Conservation (phyloP, 2,113 vertebrate genomes). For the Phrynosoma platyrhinos region DNA sequence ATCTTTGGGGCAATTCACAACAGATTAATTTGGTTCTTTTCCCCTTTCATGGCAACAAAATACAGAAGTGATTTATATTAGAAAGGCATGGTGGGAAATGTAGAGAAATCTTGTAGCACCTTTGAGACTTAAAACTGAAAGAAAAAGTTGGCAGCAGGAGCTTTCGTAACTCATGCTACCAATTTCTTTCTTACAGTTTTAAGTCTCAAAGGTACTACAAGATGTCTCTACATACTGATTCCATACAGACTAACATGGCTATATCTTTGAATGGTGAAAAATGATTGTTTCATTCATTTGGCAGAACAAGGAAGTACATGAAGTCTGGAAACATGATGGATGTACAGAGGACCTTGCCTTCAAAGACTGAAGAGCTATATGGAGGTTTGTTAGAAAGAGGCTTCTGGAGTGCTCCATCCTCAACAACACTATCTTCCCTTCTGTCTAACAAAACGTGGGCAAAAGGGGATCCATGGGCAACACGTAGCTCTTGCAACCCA, state of each 20-base stretch:
- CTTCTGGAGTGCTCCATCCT: background rate
- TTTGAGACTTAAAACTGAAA: no score
- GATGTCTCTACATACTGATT: no score
- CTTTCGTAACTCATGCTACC: no score
- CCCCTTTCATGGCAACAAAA: background rate
- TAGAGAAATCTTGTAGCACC: no score
- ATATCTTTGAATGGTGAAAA: background rate
- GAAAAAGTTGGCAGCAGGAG: no score
- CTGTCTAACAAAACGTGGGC: background rate
- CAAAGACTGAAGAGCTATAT: background rate
- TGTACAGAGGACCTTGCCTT: background rate
- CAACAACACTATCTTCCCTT: background rate
- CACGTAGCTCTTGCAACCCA: no score
- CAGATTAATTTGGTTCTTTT: background rate
- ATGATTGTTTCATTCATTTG: constrained; percentile 23
- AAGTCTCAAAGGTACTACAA: no score
- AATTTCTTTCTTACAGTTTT: no score
- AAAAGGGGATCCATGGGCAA: background rate
- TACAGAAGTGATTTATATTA: background rate
- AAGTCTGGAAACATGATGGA: background rate
- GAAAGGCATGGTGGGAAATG: background rate
- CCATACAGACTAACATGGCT: no score
- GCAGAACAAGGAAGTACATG: background rate
- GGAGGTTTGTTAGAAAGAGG: background rate
- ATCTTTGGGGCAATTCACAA: background rate